Conservation (phyloP, 2,888 invertebrate species). For the Oscheius myriophilus region DNA sequence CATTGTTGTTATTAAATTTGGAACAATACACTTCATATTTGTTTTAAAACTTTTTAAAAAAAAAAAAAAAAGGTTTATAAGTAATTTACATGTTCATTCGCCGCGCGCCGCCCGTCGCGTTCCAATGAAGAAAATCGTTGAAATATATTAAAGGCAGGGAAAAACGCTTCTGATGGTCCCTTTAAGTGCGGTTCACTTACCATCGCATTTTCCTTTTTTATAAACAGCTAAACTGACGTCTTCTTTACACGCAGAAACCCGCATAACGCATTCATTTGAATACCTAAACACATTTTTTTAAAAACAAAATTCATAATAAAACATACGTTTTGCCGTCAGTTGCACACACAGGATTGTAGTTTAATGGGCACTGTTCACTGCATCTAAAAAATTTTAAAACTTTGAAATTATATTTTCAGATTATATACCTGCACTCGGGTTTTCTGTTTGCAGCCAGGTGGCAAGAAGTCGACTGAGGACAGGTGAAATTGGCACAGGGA, state of each 20-base stretch:
- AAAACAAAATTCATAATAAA: neutral
- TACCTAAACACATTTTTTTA: constrained; percentile 54
- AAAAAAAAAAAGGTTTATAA: too few relatives aligned
- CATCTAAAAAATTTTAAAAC: constrained; percentile 77
- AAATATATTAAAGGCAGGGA: too few relatives aligned
- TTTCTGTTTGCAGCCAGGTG: constrained; percentile 83
- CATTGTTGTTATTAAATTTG: too few relatives aligned
- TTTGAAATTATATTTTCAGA: neutral
- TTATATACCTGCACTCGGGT: constrained; percentile 77
- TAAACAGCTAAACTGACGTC: constrained; percentile 81
- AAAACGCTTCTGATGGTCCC: too few relatives aligned
- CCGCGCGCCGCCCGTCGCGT: too few relatives aligned
- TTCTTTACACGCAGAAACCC: constrained; percentile 80
- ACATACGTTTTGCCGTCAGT: constrained; percentile 74
- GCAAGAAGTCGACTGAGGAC: constrained; percentile 83
- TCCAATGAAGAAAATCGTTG: too few relatives aligned
- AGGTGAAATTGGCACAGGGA: constrained; percentile 84
- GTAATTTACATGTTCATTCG: too few relatives aligned
- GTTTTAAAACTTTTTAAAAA: too few relatives aligned
- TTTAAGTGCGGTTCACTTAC: constrained; percentile 12
- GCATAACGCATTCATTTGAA: constrained; percentile 83
- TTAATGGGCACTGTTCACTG: constrained; percentile 82
- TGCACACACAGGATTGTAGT: constrained; percentile 79
- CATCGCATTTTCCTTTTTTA: constrained; percentile 86
- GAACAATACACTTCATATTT: too few relatives aligned